Evolutionary conservation across 1,140 invertebrate genomes (phyloP), one percentile per base, ranked within the genome.

Genomic region (Drosophila grimshawi): DNA sequence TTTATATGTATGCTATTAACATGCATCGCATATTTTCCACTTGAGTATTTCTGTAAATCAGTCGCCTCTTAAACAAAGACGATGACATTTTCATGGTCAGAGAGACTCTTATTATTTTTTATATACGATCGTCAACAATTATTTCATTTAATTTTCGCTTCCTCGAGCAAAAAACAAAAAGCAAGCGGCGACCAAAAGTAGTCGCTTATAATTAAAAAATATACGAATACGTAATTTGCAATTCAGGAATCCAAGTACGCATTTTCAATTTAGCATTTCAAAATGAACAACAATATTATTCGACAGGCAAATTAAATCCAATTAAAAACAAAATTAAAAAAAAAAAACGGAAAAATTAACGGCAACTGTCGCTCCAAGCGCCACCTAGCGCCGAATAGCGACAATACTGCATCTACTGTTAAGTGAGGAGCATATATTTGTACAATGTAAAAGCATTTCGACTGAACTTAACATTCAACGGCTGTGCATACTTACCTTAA

Each of bases 141-240:
- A 82, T 88, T 81, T 76, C 41, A 82, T 82, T 81, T 86, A 76
- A 56, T 55, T 60, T 11, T 52, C 55, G 68, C 72, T 86, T 86
- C 74, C 81, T 80, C 52, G 46, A 52, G 67, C 43, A 19, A 60
- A 49, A 70, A 19, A 39, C 8, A 59, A 79, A 55, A 19, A 19
- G 19, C 19, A 78, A 65, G 19, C 4, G 11, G 10, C 32, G 56
- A 52, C 68, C 65, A 60, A 19, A 70, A 35, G n/a, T 19, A 19
- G 19, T 19, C 59, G 19, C 29, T 10, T 57, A 46, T 51, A 86
- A 75, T 69, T 86, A 66, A 69, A 71, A 78, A 86, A 78, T 82
- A 76, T 86, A 35, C 76, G 70, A 68, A 81, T 81, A 75, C 10
- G 53, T 45, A 66, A 52, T 66, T 60, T 51, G 53, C 6, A 39